A percentile compares a stretch with the other conserved stretches of the same genome.
phyloP scores from a whole-genome alignment of 2,113 vertebrate genomes.

The Podarcis muralis region DNA sequence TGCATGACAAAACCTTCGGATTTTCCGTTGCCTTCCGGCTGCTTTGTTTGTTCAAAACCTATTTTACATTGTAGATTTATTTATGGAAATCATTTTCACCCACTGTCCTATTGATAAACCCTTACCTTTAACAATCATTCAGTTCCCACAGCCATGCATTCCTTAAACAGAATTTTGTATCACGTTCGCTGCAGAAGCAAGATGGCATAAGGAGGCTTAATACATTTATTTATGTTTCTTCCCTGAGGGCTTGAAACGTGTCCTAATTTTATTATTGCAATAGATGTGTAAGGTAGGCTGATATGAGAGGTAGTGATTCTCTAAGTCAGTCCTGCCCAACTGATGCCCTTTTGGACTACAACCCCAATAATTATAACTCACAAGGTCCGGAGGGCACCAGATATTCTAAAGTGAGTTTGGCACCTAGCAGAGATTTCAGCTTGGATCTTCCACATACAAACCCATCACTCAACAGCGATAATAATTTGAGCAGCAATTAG shows the following conservation, averaged over 20 bases:
- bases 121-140: neutral
- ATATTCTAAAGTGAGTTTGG: neutral
- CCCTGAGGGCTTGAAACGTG: neutral
- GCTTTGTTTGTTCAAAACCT: neutral
- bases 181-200: neutral
- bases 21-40: constrained; percentile 18
- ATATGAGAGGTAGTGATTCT: neutral
- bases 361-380: too few species aligned
- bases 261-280: neutral
- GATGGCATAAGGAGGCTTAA: neutral
- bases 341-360: neutral
- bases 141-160: constrained; percentile 6
- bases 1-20: neutral
- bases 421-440: neutral
- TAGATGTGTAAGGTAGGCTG: neutral
- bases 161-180: neutral
- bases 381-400: too few species aligned
- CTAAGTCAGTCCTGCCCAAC: neutral
- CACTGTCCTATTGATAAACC: neutral
- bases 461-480: neutral
- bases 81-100: constrained; percentile 1
- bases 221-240: neutral
- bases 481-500: neutral
- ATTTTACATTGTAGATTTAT: constrained; percentile 9
- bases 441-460: neutral